Evolutionary conservation across 2,113 vertebrate species (phyloP), one percentile per base, ranked within the genome.

Genomic region (Nematolebias whitei): DNA sequence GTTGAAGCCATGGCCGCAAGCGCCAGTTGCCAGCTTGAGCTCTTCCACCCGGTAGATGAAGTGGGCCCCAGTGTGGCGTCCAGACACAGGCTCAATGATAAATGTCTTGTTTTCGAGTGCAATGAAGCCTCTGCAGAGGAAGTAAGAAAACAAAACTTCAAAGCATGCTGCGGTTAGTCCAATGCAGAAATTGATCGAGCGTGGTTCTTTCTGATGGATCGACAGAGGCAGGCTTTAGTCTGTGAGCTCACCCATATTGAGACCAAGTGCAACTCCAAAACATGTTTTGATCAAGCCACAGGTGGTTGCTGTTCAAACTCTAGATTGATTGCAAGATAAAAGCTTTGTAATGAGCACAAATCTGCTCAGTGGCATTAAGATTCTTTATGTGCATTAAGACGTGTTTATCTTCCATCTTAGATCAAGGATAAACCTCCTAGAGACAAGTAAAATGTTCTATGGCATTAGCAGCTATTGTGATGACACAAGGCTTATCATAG

Each of bases 61-160:
- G 90, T 98, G 95, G 24, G 84, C 73, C 38, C 89, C 68, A 0
- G 63, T 61, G 20, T 85, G 67, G 63, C 85, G 68, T 29, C 88
- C 91, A 64, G 88, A 80, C 77, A 85, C 52, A 0, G 97, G 96
- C 86, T 98, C 96, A 55, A 99, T 89, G 79, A 97, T 48, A 72
- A 95, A 96, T 71, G 92, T 93, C 87, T 83, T 93, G 88, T 95
- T 95, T 87, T 85, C 94, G 72, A 97, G 89, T 16, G 84, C 83
- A 74, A 99, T 92, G 85, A 98, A 92, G 76, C 98, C 98, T 93
- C 98, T 98, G 90, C 60, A 69, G 85, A 88, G 74, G 92, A 77
- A 89, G 35, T 56, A 44, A 51, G 18, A 63, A 63, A 61, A 85
- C 24, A 76, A 74, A 79, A 51, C 73, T 40, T 71, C 58, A 68